Evolutionary conservation across 1,140 invertebrate species (phyloP).

Genomic region (Orchesella cincta): DNA sequence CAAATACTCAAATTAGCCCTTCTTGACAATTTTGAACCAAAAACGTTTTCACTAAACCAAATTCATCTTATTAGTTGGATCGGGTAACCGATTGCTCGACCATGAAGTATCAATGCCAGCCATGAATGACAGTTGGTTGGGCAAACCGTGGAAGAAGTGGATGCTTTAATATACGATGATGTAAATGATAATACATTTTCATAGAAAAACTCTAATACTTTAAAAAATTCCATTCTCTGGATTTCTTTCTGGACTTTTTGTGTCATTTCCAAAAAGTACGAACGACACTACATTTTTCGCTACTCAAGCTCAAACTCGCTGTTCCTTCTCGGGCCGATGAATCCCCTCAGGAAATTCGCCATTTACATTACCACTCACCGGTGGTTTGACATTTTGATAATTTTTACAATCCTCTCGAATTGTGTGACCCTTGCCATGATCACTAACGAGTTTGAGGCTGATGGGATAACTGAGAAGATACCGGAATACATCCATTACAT

Average conservation of each 20-base stretch:
- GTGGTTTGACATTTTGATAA: slow-evolving; percentile 93
- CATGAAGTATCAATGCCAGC: too few species aligned
- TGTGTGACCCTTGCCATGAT: slow-evolving; percentile 94
- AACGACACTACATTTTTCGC: slow-evolving; percentile 90
- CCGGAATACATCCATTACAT: not conserved
- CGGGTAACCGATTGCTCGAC: too few species aligned
- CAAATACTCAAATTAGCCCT: too few species aligned
- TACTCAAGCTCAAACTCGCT: slow-evolving; percentile 90
- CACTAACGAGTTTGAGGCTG: slow-evolving; percentile 28
- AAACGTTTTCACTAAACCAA: too few species aligned
- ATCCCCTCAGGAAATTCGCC: slow-evolving; percentile 75
- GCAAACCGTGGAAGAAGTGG: slow-evolving; percentile 91
- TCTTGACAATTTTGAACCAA: too few species aligned
- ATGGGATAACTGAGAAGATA: not conserved
- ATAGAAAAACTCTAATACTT: not conserved
- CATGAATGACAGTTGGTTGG: slow-evolving; percentile 68
- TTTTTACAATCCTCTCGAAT: slow-evolving; percentile 91
- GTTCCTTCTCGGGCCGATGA: slow-evolving; percentile 90
- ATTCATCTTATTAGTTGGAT: too few species aligned
- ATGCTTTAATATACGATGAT: slow-evolving; percentile 93
- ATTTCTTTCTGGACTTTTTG: slow-evolving; percentile 99
- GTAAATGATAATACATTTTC: slow-evolving; percentile 66
- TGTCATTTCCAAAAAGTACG: slow-evolving; percentile 87
- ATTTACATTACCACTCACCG: slow-evolving; percentile 89
- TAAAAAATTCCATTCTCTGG: too few species aligned